Conservation (phyloP, 1,140 invertebrate species). For the Patella vulgata region DNA sequence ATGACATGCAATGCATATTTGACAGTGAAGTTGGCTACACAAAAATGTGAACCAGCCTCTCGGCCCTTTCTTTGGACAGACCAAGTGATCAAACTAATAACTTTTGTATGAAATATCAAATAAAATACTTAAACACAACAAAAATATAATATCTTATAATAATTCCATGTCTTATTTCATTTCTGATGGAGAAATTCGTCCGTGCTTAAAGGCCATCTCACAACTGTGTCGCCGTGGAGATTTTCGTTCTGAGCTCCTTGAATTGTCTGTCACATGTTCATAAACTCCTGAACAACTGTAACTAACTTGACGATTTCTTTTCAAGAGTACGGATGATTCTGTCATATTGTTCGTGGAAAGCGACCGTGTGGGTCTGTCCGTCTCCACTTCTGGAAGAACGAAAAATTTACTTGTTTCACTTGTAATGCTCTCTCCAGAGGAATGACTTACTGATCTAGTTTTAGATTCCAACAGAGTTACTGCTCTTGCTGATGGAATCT, state of each 20-base stretch:
- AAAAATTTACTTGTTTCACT: slow-evolving; percentile 8
- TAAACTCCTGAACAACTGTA: slow-evolving; percentile 35
- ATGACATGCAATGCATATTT: no score
- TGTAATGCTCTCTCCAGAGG: slow-evolving; percentile 1
- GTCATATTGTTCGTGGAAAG: not conserved
- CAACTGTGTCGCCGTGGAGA: slow-evolving; percentile 45
- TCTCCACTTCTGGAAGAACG: slow-evolving; percentile 54
- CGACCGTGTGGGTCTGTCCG: slow-evolving; percentile 32
- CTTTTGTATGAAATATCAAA: no score
- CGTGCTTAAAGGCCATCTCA: slow-evolving; percentile 51
- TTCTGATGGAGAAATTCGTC: slow-evolving; percentile 39
- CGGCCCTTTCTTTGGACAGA: no score
- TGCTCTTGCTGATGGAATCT: not conserved
- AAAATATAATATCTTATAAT: no score
- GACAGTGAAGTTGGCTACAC: no score
- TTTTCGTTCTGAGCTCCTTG: slow-evolving; percentile 7
- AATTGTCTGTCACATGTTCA: slow-evolving; percentile 18
- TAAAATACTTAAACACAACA: no score
- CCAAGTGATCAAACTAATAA: no score
- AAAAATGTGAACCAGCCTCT: no score
- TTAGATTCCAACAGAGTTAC: not conserved
- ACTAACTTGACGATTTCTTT: slow-evolving; percentile 15
- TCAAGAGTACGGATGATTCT: slow-evolving; percentile 19
- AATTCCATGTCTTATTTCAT: no score
- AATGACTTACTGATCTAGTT: not conserved